Evolutionary conservation across 2,113 vertebrate species (phyloP), one percentile per base, ranked within the genome.

Genomic region (Mobula birostris): DNA sequence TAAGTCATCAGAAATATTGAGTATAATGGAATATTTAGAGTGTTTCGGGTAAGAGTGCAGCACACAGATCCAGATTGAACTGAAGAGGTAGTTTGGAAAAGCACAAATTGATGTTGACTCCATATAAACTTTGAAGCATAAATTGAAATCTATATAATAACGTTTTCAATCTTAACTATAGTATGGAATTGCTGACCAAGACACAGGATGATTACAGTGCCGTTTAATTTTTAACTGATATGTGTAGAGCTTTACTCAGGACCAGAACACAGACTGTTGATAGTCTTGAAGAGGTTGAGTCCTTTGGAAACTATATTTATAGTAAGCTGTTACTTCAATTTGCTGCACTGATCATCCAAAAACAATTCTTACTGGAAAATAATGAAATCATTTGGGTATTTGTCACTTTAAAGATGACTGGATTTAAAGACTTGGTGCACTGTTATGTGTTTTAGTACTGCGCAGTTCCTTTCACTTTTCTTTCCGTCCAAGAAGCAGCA

Each of bases 11-110:
- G 68, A 76, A 93, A 56, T 93, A 93, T 93, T 74, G 91, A 74
- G 70, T 74, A 74, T 93, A 93, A 93, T 93, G 91, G 68, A 76
- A 93, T 93, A 93, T 93, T 93, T 68, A 93, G 66, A 74, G 91
- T 24, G 70, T 74, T 93, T 56, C 27, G 68, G 90, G 91, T 93
- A 56, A 74, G 91, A 56, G 70, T 93, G 32, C 68, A 29, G 70
- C 24, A 4, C 91, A 72, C 40, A 93, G 91, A 56, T 48, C 68
- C n/a, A 66, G 85, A 90, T 90, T 36, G 61, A 90, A 90, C 61
- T 66, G 85, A 90, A 90, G 74, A 56, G 91, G 91, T 56, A 48
- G 27, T 74, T 93, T 74, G 66, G 85, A 66, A 66, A 90, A 90
- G 66, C 70, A 40, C 70, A 32, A 93, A 93, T 48, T 93, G 56